phyloP scores from a whole-genome alignment of 2,888 invertebrate species.

The Volucella inflata region DNA sequence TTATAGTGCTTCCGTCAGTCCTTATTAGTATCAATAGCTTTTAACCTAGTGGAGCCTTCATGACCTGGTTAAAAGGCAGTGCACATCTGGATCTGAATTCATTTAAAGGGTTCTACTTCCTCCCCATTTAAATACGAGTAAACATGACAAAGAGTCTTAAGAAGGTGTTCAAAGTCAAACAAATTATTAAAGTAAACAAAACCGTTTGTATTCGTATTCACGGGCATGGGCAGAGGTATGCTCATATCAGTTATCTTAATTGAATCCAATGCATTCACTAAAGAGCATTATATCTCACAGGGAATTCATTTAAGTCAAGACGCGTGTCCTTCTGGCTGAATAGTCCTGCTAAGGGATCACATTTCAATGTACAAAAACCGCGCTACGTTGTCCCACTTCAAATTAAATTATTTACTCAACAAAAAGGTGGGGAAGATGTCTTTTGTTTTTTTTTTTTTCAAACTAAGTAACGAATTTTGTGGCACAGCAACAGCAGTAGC shows the following conservation, averaged over 20 bases:
- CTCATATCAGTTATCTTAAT: conserved; percentile 33
- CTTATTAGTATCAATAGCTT: too few species aligned
- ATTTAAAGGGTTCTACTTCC: too few species aligned
- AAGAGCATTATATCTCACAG: conserved; percentile 53
- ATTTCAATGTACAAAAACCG: conserved; percentile 51
- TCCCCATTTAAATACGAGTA: conserved; percentile 3
- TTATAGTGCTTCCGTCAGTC: too few species aligned
- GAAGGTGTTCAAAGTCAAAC: conserved; percentile 11
- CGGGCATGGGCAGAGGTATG: neutral
- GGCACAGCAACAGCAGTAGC: conserved; percentile 41
- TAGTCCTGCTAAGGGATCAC: conserved; percentile 46
- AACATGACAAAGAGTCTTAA: conserved; percentile 1
- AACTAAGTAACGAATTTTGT: conserved; percentile 52
- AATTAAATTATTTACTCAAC: conserved; percentile 69
- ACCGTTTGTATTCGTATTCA: conserved; percentile 2
- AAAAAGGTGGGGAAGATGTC: conserved; percentile 13
- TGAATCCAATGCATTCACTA: conserved; percentile 63
- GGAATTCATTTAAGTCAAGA: conserved; percentile 54
- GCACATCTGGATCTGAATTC: too few species aligned
- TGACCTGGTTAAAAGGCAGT: too few species aligned
- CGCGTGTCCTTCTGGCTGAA: conserved; percentile 53
- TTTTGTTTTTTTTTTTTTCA: conserved; percentile 8
- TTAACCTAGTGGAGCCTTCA: too few species aligned
- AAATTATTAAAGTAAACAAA: conserved; percentile 45
- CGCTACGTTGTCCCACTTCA: conserved; percentile 18